Evolutionary conservation across 2,888 invertebrate species (phyloP).

Genomic region (Cancer borealis): DNA sequence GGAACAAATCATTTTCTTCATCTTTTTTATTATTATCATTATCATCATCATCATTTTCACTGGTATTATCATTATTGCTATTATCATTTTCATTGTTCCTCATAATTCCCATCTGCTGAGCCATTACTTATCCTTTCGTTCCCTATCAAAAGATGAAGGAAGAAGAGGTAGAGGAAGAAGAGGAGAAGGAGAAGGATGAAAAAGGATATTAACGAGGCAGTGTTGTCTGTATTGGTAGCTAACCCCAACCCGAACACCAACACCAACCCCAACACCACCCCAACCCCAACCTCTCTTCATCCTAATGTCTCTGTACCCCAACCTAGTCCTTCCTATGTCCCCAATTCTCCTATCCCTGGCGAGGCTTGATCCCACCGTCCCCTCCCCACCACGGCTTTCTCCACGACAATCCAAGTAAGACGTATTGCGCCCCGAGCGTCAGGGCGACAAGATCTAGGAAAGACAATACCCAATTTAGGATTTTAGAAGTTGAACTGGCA

Average conservation of each 20-base stretch:
- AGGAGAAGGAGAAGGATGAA: neutral
- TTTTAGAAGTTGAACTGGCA: neutral
- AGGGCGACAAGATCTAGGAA: neutral
- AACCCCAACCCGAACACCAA: neutral
- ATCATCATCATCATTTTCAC: neutral
- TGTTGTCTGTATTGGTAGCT: neutral
- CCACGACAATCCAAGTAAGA: neutral
- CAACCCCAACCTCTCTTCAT: neutral
- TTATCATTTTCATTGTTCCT: neutral
- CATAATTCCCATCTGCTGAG: neutral
- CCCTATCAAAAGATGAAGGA: neutral
- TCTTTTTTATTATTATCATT: neutral
- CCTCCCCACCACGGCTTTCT: neutral
- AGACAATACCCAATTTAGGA: slow-evolving; percentile 1
- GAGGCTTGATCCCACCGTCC: neutral
- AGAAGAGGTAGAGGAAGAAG: neutral
- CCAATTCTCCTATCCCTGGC: neutral
- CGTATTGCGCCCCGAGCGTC: neutral
- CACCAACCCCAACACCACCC: neutral
- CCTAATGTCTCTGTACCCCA: neutral
- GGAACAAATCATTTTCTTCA: no score
- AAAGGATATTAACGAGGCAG: neutral
- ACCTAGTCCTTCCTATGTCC: neutral
- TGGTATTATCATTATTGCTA: no score
- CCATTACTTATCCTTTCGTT: neutral